Conservation (phyloP, 2,113 vertebrate genomes). For the Arvicanthis niloticus region DNA sequence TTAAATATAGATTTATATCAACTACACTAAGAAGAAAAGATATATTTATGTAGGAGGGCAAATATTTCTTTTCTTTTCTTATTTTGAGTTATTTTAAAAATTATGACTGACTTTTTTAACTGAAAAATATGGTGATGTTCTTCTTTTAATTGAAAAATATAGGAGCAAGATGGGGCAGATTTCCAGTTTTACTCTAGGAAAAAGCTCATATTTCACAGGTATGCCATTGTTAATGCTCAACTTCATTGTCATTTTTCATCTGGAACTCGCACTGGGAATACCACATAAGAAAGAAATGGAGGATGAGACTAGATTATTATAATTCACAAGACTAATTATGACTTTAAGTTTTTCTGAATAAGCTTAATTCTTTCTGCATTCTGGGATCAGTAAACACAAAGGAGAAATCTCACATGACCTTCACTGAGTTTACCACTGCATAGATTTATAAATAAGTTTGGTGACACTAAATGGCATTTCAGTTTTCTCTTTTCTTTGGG, state of each 20-base stretch:
- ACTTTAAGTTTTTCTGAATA: constrained; percentile 81
- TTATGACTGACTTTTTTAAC: constrained; percentile 45
- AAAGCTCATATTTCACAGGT: constrained; percentile 68
- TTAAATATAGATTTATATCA: background rate
- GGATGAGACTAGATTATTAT: constrained; percentile 79
- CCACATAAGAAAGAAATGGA: constrained; percentile 68
- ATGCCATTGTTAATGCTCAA: constrained; percentile 67
- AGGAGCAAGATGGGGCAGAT: background rate
- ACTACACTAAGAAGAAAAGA: constrained; percentile 37
- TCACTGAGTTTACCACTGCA: constrained; percentile 64
- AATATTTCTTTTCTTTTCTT: constrained; percentile 31
- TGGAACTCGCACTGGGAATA: constrained; percentile 75
- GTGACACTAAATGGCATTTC: constrained; percentile 45
- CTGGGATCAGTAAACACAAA: constrained; percentile 69
- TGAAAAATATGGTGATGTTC: constrained; percentile 54
- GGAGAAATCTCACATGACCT: constrained; percentile 66
- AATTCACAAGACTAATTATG: constrained; percentile 82
- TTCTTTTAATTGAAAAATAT: constrained; percentile 52
- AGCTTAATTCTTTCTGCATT: constrained; percentile 79
- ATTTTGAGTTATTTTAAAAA: constrained; percentile 57
- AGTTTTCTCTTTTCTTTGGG: constrained; percentile 38
- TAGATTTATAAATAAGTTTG: constrained; percentile 74
- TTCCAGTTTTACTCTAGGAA: constrained; percentile 67
- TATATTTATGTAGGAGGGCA: background rate
- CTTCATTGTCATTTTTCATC: constrained; percentile 57